Evolutionary conservation across 2,888 invertebrate genomes (phyloP).

Genomic region (Xanthia icteritia): DNA sequence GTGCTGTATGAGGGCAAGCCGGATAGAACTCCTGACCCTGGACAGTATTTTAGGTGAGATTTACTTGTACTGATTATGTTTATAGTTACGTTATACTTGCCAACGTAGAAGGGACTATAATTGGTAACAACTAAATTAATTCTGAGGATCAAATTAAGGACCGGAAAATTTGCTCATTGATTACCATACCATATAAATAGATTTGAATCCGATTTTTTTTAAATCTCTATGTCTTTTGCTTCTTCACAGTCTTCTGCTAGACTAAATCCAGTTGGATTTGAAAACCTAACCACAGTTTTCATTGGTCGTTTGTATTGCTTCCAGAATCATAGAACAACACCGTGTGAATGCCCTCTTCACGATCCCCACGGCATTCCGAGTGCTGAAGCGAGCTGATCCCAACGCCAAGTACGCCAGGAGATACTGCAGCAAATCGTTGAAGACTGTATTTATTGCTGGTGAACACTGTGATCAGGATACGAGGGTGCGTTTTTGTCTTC

Average conservation of each 20-base stretch:
- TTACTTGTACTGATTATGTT: neutral
- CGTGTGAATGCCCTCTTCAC: slow-evolving; percentile 96
- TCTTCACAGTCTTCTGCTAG: neutral
- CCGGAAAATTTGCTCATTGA: neutral
- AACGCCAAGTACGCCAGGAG: slow-evolving; percentile 92
- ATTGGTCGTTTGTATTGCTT: neutral
- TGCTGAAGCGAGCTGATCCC: slow-evolving; percentile 95
- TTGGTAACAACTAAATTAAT: neutral
- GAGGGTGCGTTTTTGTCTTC: slow-evolving; percentile 85
- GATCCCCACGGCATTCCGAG: slow-evolving; percentile 97
- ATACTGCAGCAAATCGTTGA: slow-evolving; percentile 93
- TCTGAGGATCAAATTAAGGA: neutral
- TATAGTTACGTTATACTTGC: neutral
- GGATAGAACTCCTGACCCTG: slow-evolving; percentile 97
- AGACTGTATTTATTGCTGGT: slow-evolving; percentile 95
- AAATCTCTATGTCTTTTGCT: neutral
- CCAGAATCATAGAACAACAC: slow-evolving; percentile 96
- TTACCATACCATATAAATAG: too few relatives aligned
- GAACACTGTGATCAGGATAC: slow-evolving; percentile 98
- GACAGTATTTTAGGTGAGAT: slow-evolving; percentile 95
- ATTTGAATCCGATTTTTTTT: neutral
- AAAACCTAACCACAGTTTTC: neutral
- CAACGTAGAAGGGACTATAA: neutral
- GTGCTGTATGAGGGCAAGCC: slow-evolving; percentile 98
- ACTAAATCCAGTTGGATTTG: neutral